Conservation (phyloP, 1,140 invertebrate genomes). For the Armadillidium nasatum region DNA sequence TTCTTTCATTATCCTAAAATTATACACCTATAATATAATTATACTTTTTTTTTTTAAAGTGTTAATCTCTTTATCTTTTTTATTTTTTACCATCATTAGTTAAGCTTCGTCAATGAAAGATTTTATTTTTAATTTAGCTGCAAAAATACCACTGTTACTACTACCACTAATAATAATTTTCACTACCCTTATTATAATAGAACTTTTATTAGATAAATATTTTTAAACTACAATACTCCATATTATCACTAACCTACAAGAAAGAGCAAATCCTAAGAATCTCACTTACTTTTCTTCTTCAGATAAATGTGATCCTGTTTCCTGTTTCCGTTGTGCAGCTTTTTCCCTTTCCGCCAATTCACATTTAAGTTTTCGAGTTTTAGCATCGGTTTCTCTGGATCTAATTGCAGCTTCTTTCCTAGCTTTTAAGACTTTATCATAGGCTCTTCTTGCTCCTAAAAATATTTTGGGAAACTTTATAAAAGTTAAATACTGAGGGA, state of each 20-base stretch:
- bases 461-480: neutral
- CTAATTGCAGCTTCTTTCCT: constrained; percentile 25
- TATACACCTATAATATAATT: too few relatives aligned
- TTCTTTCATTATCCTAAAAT: too few relatives aligned
- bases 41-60: too few relatives aligned
- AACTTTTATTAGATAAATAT: neutral
- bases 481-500: too few relatives aligned
- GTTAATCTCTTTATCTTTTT: too few relatives aligned
- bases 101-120: too few relatives aligned
- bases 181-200: too few relatives aligned
- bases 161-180: too few relatives aligned
- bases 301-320: neutral
- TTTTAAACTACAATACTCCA: neutral
- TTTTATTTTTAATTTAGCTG: too few relatives aligned
- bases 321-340: constrained; percentile 8
- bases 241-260: neutral
- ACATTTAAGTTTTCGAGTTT: constrained; percentile 24
- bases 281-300: constrained; percentile 24
- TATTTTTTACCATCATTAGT: too few relatives aligned
- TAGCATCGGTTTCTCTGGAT: constrained; percentile 16
- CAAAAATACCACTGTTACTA: too few relatives aligned
- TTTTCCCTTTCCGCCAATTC: constrained; percentile 23
- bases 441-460: constrained; percentile 23
- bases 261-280: neutral
- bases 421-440: constrained; percentile 26